These are phyloP conservation scores for Ruditapes philippinarum DNA, from an alignment of 1,140 invertebrate genomes.

Conservation along the genomic window DNA sequence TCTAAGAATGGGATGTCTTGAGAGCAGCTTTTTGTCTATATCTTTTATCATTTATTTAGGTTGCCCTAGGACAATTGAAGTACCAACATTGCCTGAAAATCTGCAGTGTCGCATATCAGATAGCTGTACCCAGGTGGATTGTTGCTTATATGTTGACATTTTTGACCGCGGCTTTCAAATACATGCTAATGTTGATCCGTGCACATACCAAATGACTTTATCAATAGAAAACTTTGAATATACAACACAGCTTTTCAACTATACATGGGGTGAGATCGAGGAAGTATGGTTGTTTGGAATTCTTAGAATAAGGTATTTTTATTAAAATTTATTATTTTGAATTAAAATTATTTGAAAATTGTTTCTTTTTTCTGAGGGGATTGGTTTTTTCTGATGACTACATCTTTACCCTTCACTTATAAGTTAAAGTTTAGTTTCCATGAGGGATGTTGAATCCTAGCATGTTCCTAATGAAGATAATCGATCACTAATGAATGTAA, in stretches of 20 bases:
- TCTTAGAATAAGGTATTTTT: constrained; percentile 33
- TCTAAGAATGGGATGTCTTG: too few relatives aligned
- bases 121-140: not conserved
- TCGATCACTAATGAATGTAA: too few relatives aligned
- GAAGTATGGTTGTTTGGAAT: not conserved
- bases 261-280: constrained; percentile 53
- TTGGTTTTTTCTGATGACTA: too few relatives aligned
- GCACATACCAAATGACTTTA: not conserved
- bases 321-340: too few relatives aligned
- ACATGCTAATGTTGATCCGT: not conserved
- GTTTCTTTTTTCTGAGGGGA: too few relatives aligned
- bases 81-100: not conserved
- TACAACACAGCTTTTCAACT: not conserved
- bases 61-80: not conserved
- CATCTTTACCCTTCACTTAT: too few relatives aligned
- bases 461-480: too few relatives aligned
- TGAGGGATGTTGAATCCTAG: too few relatives aligned
- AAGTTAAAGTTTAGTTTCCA: too few relatives aligned
- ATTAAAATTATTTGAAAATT: too few relatives aligned
- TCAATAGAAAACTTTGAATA: not conserved
- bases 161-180: not conserved
- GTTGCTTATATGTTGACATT: not conserved
- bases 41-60: not conserved
- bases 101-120: not conserved
- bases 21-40: too few relatives aligned